A percentile compares a stretch with the other conserved stretches of the same genome.
phyloP scores from a whole-genome alignment of 1,140 invertebrate genomes.

The Oryzaephilus surinamensis region DNA sequence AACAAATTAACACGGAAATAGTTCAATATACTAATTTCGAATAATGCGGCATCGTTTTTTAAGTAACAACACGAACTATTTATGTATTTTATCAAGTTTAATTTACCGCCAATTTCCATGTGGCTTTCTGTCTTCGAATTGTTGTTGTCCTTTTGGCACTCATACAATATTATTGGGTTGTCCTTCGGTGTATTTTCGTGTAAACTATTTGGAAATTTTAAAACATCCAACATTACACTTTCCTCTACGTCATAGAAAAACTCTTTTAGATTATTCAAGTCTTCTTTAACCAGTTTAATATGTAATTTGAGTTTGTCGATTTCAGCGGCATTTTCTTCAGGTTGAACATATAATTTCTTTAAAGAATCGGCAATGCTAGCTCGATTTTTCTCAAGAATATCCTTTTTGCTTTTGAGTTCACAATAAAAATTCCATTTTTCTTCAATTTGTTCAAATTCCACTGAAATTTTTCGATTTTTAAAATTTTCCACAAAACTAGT shows the following conservation, averaged over 20 bases:
- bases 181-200: constrained; percentile 48
- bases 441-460: constrained; percentile 40
- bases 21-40: constrained; percentile 50
- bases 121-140: constrained; percentile 37
- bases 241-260: constrained; percentile 51
- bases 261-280: constrained; percentile 46
- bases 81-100: constrained; percentile 44
- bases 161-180: no score
- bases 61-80: constrained; percentile 49
- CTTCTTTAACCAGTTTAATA: constrained; percentile 44
- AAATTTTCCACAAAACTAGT: constrained; percentile 41
- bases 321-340: constrained; percentile 34
- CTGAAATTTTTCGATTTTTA: constrained; percentile 33
- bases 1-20: constrained; percentile 40
- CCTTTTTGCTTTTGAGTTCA: constrained; percentile 33
- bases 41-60: constrained; percentile 48
- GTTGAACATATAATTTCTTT: constrained; percentile 29
- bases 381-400: constrained; percentile 36
- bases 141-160: no score
- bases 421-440: constrained; percentile 43
- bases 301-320: constrained; percentile 43
- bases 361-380: constrained; percentile 29
- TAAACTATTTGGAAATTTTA: constrained; percentile 54
- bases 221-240: constrained; percentile 40
- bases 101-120: constrained; percentile 43